These are phyloP conservation scores for Gambelia wislizenii DNA, from an alignment of 2,797 vertebrate species.

Conservation along the genomic window DNA sequence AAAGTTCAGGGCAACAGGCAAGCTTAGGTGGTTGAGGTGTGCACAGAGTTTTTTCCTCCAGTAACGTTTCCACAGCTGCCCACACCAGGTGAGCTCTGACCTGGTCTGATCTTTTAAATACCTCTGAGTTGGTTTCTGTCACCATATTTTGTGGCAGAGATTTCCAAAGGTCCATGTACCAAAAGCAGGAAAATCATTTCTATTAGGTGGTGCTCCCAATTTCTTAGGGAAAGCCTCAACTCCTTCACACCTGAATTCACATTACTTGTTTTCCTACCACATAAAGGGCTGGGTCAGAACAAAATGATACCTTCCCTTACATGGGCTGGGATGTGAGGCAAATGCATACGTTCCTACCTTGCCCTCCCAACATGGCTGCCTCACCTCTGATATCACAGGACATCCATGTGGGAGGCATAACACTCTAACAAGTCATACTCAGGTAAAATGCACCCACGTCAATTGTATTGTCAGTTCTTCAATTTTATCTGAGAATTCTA, in stretches of 20 bases:
- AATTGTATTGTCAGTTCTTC: not conserved
- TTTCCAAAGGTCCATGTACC: not conserved
- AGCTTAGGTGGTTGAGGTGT: too few relatives aligned
- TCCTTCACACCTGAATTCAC: not conserved
- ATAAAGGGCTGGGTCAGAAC: not conserved
- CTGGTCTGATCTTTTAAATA: not conserved
- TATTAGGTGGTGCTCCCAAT: not conserved
- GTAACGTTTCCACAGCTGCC: too few relatives aligned
- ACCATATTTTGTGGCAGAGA: not conserved
- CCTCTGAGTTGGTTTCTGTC: not conserved
- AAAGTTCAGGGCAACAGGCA: too few relatives aligned
- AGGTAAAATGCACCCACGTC: too few relatives aligned
- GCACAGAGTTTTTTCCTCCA: too few relatives aligned
- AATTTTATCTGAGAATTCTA: too few relatives aligned
- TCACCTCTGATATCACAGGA: not conserved
- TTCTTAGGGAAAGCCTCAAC: not conserved
- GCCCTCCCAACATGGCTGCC: not conserved
- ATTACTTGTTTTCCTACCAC: not conserved
- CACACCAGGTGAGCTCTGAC: too few relatives aligned
- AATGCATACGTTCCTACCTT: not conserved
- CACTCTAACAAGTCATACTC: too few relatives aligned
- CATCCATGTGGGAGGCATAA: not conserved
- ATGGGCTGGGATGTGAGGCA: not conserved
- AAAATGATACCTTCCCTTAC: not conserved
- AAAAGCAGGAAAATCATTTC: not conserved